These are phyloP conservation scores for Macrotis lagotis DNA, from an alignment of 2,113 vertebrate genomes.

Conservation along the genomic window DNA sequence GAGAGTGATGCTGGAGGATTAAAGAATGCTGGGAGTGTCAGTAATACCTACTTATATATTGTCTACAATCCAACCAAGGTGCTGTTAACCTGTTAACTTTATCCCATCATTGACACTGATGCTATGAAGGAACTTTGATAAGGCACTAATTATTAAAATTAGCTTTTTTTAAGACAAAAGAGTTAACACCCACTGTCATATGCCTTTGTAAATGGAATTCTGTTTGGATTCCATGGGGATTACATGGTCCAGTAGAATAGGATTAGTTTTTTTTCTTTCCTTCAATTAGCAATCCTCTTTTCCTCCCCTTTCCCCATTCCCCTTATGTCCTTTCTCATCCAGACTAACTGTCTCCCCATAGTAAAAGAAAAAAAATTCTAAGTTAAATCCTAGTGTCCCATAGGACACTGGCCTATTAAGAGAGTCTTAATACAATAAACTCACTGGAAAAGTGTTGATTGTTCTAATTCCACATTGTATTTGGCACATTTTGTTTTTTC, in stretches of 20 bases:
- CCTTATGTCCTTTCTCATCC: background rate
- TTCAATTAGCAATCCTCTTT: slow-evolving; percentile 21
- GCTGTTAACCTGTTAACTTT: slow-evolving; percentile 55
- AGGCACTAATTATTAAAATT: slow-evolving; percentile 68
- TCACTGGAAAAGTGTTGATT: slow-evolving; percentile 16
- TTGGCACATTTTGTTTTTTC: background rate
- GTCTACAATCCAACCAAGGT: slow-evolving; percentile 71
- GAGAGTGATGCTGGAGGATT: slow-evolving; percentile 56
- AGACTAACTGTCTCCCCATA: background rate
- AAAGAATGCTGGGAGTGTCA: slow-evolving; percentile 60
- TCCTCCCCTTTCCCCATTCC: background rate
- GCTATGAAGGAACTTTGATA: slow-evolving; percentile 56
- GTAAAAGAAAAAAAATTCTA: background rate
- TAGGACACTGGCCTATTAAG: background rate
- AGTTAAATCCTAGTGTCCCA: background rate
- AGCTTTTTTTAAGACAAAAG: slow-evolving; percentile 73
- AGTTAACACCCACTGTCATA: slow-evolving; percentile 67
- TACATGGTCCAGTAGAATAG: slow-evolving; percentile 65
- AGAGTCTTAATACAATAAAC: background rate
- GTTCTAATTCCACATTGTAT: slow-evolving; percentile 21
- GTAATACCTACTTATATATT: slow-evolving; percentile 56
- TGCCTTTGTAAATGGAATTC: slow-evolving; percentile 70
- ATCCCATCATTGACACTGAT: slow-evolving; percentile 57
- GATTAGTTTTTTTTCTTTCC: slow-evolving; percentile 59
- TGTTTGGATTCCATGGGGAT: slow-evolving; percentile 66